These are phyloP conservation scores for Vombatus ursinus DNA, from an alignment of 2,113 vertebrate genomes.

Conservation along the genomic window DNA sequence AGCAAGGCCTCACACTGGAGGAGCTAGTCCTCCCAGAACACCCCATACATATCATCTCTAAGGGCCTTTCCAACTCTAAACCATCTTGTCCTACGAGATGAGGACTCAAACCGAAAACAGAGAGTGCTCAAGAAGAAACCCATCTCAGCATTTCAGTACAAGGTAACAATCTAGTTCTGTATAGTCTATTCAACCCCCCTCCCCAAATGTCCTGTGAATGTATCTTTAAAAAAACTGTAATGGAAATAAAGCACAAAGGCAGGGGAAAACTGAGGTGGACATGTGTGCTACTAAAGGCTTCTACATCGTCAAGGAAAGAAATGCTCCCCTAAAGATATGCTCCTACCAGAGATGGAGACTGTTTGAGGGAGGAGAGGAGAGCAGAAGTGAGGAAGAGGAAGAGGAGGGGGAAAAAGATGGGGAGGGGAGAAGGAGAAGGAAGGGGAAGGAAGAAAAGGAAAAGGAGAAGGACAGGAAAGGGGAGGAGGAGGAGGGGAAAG, in stretches of 20 bases:
- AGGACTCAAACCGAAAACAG: no score
- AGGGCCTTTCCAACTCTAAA: no score
- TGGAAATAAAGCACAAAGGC: constrained; percentile 46
- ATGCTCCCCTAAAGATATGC: constrained; percentile 49
- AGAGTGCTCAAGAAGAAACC: no score
- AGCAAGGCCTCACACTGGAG: no score
- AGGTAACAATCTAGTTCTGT: constrained; percentile 64
- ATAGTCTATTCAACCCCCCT: constrained; percentile 58
- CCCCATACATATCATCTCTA: no score
- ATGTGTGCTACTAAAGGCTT: constrained; percentile 36
- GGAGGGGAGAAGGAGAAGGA: not conserved
- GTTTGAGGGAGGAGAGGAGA: not conserved
- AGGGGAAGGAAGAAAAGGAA: not conserved
- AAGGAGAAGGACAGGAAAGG: constrained; percentile 14
- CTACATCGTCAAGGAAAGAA: constrained; percentile 53
- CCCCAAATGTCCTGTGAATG: constrained; percentile 55
- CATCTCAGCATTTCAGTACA: not conserved
- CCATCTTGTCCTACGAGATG: no score
- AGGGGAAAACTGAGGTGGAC: not conserved
- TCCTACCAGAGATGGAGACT: constrained; percentile 43
- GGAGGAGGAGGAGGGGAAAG: not conserved
- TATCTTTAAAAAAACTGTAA: constrained; percentile 38
- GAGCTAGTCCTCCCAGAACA: no score
- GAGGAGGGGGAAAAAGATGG: not conserved
- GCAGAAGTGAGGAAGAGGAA: not conserved